A percentile compares a stretch with the other conserved stretches of the same genome.
Evolutionary conservation across 2,888 invertebrate species (phyloP).

Genomic region (Machimus rusticus): DNA sequence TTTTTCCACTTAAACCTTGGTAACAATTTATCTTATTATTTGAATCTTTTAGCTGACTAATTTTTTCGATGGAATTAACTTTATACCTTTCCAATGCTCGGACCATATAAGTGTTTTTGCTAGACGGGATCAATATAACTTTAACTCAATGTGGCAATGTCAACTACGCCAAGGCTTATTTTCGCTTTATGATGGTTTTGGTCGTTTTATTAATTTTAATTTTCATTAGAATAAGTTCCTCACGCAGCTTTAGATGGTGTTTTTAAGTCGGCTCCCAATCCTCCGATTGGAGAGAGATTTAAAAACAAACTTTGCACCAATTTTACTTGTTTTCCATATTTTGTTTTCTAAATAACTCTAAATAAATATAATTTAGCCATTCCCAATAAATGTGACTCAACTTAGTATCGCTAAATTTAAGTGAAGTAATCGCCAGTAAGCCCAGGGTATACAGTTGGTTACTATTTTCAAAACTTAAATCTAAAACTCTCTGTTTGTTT

Average conservation of each 20-base stretch:
- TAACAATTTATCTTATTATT: neutral
- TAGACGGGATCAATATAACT: neutral
- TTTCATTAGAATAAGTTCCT: slow-evolving; percentile 6
- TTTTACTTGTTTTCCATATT: slow-evolving; percentile 25
- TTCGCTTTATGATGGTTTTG: slow-evolving; percentile 24
- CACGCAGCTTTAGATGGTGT: slow-evolving; percentile 39
- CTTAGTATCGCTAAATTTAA: slow-evolving; percentile 25
- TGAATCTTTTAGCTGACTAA: neutral
- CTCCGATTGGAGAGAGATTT: neutral
- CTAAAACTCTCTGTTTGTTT: neutral
- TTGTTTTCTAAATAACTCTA: slow-evolving; percentile 35
- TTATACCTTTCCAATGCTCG: neutral
- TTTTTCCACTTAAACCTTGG: neutral
- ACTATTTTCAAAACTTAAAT: neutral
- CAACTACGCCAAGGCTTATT: slow-evolving; percentile 1
- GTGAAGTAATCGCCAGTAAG: neutral
- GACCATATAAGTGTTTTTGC: slow-evolving; percentile 1
- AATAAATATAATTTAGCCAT: neutral
- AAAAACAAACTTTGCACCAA: slow-evolving; percentile 31
- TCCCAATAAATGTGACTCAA: neutral
- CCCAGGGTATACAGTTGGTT: slow-evolving; percentile 47
- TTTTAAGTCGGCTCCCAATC: slow-evolving; percentile 6
- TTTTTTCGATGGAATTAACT: neutral
- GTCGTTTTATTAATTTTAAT: neutral
- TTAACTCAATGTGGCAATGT: neutral